Evolutionary conservation across 2,797 vertebrate genomes (phyloP), one percentile per base, ranked within the genome.

Genomic region (Melanotaenia trifasciata): DNA sequence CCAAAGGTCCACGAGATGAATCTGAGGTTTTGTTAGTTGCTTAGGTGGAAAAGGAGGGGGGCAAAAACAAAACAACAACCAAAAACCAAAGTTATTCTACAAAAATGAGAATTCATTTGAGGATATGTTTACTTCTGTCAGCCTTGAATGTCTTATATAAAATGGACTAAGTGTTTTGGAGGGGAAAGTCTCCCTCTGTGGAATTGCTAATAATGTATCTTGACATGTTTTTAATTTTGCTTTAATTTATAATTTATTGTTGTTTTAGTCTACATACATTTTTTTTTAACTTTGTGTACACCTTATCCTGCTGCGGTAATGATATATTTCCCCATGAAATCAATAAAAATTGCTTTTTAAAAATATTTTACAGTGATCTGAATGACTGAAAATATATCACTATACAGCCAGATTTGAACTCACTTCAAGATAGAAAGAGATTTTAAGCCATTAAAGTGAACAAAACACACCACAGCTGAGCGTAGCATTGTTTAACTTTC

Each of bases 401-500:
- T 28, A 9, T 64, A 24, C 45, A 36, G 22, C 43, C 4, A 0
- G 35, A 32, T 64, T 32, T 40, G 20, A 3, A 35, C 33, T 47
- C 13, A 9, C 45, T 54, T 70, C 3, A 66, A 47, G 51, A 30
- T 33, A 32, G 2, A 4, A 7, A 28, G 2, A 33, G 3, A 40
- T 64, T 38, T 12, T 22, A 20, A 33, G 12, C 50, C 9, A 5
- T n/a, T 47, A 13, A 57, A 3, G 6, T 33, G 30, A 28, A 32
- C 35, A 12, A 33, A 26, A 69, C 66, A 35, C n/a, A 24, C 11
- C 22, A 5, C 11, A 14, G 28, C 26, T 36, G 32, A 35, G 12
- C 28, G 30, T 5, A 14, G n/a, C 58, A 24, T 28, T 76, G 33
- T 69, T 63, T 51, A 70, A 38, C 35, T 64, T 71, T 75, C 68